Percentiles rank a stretch among this genome's conserved stretches.
These are phyloP conservation scores for Pipra filicauda DNA, from an alignment of 2,113 vertebrate genomes.

Conservation along the genomic window DNA sequence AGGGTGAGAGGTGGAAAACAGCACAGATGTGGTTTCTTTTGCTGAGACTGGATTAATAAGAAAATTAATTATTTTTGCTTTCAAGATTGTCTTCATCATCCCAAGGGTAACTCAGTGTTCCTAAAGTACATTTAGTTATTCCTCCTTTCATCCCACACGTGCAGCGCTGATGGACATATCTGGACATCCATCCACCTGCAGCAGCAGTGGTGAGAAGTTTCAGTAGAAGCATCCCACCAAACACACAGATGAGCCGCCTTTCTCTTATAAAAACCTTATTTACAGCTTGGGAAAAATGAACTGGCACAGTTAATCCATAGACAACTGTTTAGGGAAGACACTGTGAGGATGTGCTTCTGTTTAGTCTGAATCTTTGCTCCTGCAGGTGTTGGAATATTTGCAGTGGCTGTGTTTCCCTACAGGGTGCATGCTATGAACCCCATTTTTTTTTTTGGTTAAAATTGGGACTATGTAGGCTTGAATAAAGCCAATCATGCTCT, in stretches of 20 bases:
- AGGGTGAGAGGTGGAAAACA: neutral
- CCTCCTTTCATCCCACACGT: neutral
- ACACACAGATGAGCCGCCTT: neutral
- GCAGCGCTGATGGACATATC: neutral
- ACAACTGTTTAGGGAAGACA: neutral
- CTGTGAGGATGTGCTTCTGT: neutral
- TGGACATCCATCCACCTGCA: neutral
- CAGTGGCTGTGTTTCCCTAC: neutral
- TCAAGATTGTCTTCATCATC: neutral
- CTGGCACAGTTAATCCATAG: neutral
- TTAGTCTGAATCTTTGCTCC: neutral
- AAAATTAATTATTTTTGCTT: neutral
- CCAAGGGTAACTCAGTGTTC: neutral
- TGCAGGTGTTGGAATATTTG: neutral
- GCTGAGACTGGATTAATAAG: neutral
- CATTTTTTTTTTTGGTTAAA: neutral
- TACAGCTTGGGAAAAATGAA: neutral
- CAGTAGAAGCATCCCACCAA: neutral
- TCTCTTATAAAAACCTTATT: neutral
- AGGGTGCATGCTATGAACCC: neutral
- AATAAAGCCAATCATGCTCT: neutral
- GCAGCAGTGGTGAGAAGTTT: rapidly evolving
- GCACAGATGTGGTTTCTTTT: neutral
- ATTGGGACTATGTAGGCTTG: neutral
- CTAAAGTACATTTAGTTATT: neutral